Evolutionary conservation across 1,140 invertebrate genomes (phyloP).

Genomic region (Atta colombica): DNA sequence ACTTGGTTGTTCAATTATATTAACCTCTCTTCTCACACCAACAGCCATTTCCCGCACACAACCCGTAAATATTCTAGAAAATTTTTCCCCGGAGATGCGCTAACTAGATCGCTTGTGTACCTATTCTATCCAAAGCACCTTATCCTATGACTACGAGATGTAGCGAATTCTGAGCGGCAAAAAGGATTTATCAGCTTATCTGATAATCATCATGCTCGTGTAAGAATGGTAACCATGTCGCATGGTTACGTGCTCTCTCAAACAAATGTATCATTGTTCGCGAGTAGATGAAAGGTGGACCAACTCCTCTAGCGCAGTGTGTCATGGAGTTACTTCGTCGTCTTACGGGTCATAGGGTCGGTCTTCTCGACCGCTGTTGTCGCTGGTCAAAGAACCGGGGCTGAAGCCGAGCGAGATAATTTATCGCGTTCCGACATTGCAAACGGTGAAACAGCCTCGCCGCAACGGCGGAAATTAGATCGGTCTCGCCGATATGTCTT

Average conservation of each 20-base stretch:
- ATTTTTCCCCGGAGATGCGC: conserved; percentile 30
- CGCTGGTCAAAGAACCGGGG: not conserved
- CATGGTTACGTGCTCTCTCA: conserved; percentile 7
- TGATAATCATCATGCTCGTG: conserved; percentile 4
- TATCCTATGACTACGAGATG: conserved; percentile 12
- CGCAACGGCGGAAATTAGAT: conserved; percentile 21
- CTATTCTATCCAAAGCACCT: not conserved
- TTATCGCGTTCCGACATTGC: conserved; percentile 54
- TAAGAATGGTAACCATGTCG: not conserved
- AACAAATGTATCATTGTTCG: not conserved
- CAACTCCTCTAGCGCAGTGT: not conserved
- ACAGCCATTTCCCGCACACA: not conserved
- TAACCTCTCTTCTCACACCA: not conserved
- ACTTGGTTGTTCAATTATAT: conserved; percentile 28
- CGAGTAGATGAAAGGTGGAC: not conserved
- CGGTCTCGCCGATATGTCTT: conserved; percentile 18
- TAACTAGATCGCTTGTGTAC: conserved; percentile 37
- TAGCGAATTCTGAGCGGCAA: not conserved
- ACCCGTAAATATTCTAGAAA: conserved; percentile 48
- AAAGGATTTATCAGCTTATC: conserved; percentile 45
- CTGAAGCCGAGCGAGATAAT: conserved; percentile 26
- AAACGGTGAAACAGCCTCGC: conserved; percentile 53
- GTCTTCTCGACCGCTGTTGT: conserved; percentile 44
- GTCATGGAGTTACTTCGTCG: conserved; percentile 63
- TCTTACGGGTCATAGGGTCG: conserved; percentile 46